phyloP scores from a whole-genome alignment of 2,113 vertebrate species.

The Spea multiplicata region DNA sequence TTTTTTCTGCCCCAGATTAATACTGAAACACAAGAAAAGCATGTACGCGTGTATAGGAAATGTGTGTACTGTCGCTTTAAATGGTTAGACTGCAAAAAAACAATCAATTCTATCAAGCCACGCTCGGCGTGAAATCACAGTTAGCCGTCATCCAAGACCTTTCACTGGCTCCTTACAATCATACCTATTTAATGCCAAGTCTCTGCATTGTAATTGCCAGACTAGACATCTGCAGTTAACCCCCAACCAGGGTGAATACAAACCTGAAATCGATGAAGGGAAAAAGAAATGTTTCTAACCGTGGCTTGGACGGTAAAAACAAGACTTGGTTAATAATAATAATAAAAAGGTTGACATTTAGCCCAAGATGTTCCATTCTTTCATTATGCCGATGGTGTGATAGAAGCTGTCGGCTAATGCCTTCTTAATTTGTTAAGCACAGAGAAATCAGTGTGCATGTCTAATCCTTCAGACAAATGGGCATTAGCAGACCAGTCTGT shows the following conservation, averaged over 20 bases:
- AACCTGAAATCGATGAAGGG: constrained; percentile 12
- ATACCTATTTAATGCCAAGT: constrained; percentile 39
- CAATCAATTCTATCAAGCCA: constrained; percentile 44
- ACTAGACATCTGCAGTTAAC: constrained; percentile 41
- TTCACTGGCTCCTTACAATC: constrained; percentile 44
- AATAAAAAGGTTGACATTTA: constrained; percentile 14
- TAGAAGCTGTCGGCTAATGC: constrained; percentile 41
- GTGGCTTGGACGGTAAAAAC: not conserved
- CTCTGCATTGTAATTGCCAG: constrained; percentile 43
- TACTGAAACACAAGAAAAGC: not conserved
- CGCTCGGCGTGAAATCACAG: constrained; percentile 44
- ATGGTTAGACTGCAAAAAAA: constrained; percentile 25
- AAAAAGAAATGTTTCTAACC: constrained; percentile 7
- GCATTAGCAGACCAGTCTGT: constrained; percentile 41
- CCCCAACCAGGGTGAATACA: not conserved
- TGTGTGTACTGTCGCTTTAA: constrained; percentile 25
- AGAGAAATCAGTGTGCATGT: constrained; percentile 42
- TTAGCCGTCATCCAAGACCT: constrained; percentile 43
- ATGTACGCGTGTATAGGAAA: not conserved
- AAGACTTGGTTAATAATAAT: not conserved
- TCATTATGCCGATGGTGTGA: constrained; percentile 35
- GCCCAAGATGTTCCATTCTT: constrained; percentile 32
- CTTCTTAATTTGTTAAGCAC: constrained; percentile 46
- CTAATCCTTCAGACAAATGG: constrained; percentile 47
- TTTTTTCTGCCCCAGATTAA: not conserved